These are phyloP conservation scores for Atractosteus spatula DNA, from an alignment of 2,113 vertebrate genomes.

Conservation along the genomic window DNA sequence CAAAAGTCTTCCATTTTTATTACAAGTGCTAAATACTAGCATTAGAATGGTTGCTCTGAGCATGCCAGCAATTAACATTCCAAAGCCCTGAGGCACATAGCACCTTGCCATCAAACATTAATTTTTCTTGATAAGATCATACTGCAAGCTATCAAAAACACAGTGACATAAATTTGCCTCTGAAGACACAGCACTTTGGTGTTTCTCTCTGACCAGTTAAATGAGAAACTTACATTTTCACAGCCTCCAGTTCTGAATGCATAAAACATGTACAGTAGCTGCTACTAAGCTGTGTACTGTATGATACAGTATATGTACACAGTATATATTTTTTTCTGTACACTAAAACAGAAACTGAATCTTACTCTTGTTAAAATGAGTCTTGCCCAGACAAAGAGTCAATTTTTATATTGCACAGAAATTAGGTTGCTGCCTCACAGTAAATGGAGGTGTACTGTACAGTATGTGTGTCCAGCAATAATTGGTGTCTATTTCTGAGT, in stretches of 20 bases:
- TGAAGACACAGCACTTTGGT: not conserved
- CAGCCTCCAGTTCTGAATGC: not conserved
- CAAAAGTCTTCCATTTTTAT: not conserved
- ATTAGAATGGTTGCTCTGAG: not conserved
- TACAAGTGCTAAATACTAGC: constrained; percentile 5
- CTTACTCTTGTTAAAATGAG: no score
- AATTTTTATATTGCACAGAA: no score
- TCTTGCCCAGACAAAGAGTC: no score
- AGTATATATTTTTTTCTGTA: no score
- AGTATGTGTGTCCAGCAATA: no score
- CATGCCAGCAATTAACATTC: constrained; percentile 8
- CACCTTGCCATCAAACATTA: constrained; percentile 3
- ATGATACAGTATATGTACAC: no score
- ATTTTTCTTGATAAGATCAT: not conserved
- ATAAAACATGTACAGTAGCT: not conserved
- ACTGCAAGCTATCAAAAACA: constrained; percentile 4
- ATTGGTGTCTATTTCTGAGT: no score
- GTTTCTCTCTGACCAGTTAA: not conserved
- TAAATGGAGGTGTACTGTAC: no score
- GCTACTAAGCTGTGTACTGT: no score
- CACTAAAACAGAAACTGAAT: no score
- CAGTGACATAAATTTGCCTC: not conserved
- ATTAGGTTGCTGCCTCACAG: no score
- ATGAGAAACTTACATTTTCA: not conserved
- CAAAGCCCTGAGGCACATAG: constrained; percentile 1